Evolutionary conservation across 1,140 invertebrate species (phyloP), one percentile per base, ranked within the genome.

Genomic region (Brachionus rotundiformis): DNA sequence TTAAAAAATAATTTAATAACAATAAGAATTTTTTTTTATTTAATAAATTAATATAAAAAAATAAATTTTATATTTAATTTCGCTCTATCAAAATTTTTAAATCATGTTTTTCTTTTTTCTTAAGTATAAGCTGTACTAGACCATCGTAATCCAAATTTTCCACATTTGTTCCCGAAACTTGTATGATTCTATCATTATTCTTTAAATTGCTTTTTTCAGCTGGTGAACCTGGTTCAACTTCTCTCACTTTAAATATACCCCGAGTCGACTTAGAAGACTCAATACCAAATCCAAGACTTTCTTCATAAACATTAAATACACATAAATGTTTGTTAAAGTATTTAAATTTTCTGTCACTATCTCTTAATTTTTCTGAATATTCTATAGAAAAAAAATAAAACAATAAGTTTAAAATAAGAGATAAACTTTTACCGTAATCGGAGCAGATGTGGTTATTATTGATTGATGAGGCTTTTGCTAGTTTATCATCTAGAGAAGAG

Each of bases 271-370:
- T 79, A 0, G 47, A 79, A 79, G 41, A 27, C 8, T 23, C 11
- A 2, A 79, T 27, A 31, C 47, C 31, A 41, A 79, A 79, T 2
- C 76, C 76, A 19, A 79, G 36, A 29, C 31, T 47, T 59, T 79
- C 47, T 31, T 79, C 76, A 41, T 59, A 59, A 6, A 13, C 47
- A 49, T 27, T 31, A 23, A 79, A 47, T 6, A 29, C 44, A 33
- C 76, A 79, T 39, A 79, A 16, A 36, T 49, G 29, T 16, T 59
- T n/a, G 16, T 59, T 63, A 19, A 8, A 19, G 1, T 54, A 19
- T 19, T 54, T 8, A 7, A 7, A 0, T 54, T 54, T 54, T 19
- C 23, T 7, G 0, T 19, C n/a, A n/a, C n/a, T n/a, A n/a, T n/a
- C n/a, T n/a, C n/a, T n/a, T n/a, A n/a, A n/a, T n/a, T n/a, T n/a